A percentile compares a stretch with the other conserved stretches of the same genome.
Evolutionary conservation across 2,113 vertebrate genomes (phyloP).

Genomic region (Chlorodrepanis virens): DNA sequence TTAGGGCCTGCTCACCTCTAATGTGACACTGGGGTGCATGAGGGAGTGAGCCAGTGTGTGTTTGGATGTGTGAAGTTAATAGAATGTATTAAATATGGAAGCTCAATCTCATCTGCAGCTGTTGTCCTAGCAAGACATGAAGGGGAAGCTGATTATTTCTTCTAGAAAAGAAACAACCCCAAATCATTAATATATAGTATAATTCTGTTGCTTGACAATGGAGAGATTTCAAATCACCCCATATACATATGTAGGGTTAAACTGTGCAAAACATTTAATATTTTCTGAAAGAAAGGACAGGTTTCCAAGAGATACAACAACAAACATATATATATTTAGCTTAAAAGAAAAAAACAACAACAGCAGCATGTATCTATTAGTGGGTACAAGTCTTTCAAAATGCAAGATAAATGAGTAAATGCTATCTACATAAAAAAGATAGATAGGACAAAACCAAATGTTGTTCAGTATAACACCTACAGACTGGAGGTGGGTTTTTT

Average conservation of each 20-base stretch:
- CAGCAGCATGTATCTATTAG: not conserved
- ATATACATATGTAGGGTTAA: not conserved
- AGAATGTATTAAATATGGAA: conserved; percentile 55
- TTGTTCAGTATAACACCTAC: not conserved
- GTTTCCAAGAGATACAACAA: not conserved
- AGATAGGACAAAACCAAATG: not conserved
- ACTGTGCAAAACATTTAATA: not conserved
- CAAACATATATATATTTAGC: not conserved
- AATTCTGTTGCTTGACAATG: not conserved
- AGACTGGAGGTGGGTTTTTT: not conserved
- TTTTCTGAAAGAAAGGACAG: not conserved
- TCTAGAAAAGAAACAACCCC: not conserved
- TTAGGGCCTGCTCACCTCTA: conserved; percentile 56
- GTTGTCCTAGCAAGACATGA: conserved; percentile 30
- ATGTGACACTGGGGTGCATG: conserved; percentile 24
- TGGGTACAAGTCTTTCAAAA: not conserved
- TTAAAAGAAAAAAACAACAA: not conserved
- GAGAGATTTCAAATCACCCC: not conserved
- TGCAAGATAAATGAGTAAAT: not conserved
- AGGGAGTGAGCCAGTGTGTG: not conserved
- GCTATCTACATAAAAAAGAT: not conserved
- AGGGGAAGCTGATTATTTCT: conserved; percentile 28
- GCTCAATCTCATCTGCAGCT: conserved; percentile 57
- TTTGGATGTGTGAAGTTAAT: conserved; percentile 47
- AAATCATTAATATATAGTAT: not conserved